A percentile compares a stretch with the other conserved stretches of the same genome.
phyloP scores from a whole-genome alignment of 2,113 vertebrate genomes.

The Haplochromis burtoni region DNA sequence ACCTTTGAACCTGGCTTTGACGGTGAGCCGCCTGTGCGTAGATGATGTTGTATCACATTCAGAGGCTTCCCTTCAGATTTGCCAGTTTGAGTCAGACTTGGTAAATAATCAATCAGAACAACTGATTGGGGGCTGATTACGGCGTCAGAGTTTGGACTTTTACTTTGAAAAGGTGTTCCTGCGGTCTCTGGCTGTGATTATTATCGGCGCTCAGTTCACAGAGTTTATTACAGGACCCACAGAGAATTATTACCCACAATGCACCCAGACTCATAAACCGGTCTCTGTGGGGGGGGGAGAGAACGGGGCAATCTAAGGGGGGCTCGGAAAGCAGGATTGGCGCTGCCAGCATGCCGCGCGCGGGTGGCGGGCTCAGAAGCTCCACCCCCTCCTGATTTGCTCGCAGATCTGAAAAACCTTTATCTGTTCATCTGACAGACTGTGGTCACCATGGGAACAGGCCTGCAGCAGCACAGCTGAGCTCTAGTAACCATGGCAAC shows the following conservation, averaged over 20 bases:
- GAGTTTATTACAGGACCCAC: conserved; percentile 49
- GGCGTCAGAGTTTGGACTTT: background rate
- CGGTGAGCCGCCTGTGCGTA: background rate
- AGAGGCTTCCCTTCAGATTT: background rate
- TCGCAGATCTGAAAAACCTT: conserved; percentile 6
- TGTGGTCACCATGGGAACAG: conserved; percentile 4
- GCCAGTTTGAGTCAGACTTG: background rate
- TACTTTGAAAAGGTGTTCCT: background rate
- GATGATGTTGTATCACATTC: background rate
- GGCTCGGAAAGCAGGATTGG: background rate
- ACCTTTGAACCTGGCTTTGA: background rate
- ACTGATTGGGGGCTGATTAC: background rate
- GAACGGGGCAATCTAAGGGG: background rate
- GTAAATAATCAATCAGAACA: background rate
- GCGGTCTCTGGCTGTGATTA: background rate
- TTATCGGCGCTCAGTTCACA: conserved; percentile 26
- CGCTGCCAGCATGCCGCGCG: conserved; percentile 6
- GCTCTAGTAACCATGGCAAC: conserved; percentile 8
- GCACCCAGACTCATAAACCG: conserved; percentile 31
- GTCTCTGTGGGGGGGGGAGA: conserved; percentile 5
- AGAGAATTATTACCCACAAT: conserved; percentile 55
- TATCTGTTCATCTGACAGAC: conserved; percentile 8
- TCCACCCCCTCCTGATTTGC: background rate
- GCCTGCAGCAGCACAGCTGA: background rate
- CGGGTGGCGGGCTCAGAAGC: background rate